These are phyloP conservation scores for Pelmatolapia mariae DNA, from an alignment of 2,113 vertebrate genomes.

Conservation along the genomic window DNA sequence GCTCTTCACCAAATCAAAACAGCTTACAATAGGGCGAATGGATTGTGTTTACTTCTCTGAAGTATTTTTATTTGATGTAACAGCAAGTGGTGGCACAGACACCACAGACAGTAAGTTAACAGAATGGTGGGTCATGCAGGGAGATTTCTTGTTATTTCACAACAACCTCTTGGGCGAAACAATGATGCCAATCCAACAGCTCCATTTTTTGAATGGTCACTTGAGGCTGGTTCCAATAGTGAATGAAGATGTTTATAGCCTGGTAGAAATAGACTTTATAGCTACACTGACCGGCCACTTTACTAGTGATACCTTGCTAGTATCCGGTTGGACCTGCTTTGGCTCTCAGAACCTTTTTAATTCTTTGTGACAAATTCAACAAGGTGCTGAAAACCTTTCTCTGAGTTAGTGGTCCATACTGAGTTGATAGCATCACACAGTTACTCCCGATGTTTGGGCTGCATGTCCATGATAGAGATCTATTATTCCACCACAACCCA, in stretches of 20 bases:
- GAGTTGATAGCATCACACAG: background rate
- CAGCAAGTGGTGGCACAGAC: rapidly evolving
- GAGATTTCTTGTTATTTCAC: background rate
- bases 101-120: background rate
- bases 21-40: background rate
- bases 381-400: background rate
- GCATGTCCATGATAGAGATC: background rate
- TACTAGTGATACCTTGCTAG: background rate
- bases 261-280: background rate
- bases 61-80: background rate
- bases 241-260: background rate
- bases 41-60: background rate
- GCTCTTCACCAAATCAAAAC: background rate
- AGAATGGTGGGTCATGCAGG: background rate
- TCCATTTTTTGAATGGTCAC: background rate
- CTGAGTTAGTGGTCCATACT: background rate
- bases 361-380: background rate
- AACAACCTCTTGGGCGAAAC: background rate
- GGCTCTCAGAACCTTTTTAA: background rate
- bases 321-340: background rate
- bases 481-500: background rate
- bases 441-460: background rate
- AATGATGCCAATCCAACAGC: background rate
- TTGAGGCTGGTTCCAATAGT: background rate
- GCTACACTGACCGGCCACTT: background rate